phyloP scores from a whole-genome alignment of 2,797 vertebrate species.

The Sebastes wilsoni region DNA sequence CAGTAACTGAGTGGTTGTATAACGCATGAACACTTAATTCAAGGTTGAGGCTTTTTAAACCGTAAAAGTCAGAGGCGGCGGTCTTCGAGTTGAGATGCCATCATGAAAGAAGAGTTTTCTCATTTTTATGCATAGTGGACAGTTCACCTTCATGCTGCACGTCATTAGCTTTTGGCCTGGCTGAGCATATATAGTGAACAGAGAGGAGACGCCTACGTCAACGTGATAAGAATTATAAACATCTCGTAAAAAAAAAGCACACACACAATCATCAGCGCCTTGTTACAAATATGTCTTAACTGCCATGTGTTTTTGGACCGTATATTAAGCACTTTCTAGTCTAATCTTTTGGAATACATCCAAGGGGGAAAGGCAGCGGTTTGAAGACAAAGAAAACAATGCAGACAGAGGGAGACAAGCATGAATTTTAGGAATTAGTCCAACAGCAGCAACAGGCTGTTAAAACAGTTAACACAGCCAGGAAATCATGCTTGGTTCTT shows the following conservation, averaged over 20 bases:
- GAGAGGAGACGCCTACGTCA: neutral
- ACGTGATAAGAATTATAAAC: neutral
- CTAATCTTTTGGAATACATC: neutral
- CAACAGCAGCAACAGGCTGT: neutral
- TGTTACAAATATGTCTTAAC: neutral
- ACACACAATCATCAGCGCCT: neutral
- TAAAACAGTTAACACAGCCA: neutral
- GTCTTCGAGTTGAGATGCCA: conserved; percentile 4
- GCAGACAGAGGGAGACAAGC: neutral
- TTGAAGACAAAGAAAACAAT: neutral
- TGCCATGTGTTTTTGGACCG: neutral
- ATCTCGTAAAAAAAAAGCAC: neutral
- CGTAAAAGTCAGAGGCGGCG: neutral
- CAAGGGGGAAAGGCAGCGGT: neutral
- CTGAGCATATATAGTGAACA: neutral
- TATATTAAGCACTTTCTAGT: neutral
- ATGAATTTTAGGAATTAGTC: neutral
- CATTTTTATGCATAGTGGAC: conserved; percentile 14
- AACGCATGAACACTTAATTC: neutral
- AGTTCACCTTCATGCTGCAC: neutral
- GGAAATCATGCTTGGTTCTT: neutral
- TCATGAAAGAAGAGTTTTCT: neutral
- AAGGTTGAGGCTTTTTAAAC: conserved; percentile 4
- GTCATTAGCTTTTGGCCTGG: neutral
- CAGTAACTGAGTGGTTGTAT: neutral